Evolutionary conservation across 1,140 invertebrate species (phyloP).

Genomic region (Alviniconcha marisindica): DNA sequence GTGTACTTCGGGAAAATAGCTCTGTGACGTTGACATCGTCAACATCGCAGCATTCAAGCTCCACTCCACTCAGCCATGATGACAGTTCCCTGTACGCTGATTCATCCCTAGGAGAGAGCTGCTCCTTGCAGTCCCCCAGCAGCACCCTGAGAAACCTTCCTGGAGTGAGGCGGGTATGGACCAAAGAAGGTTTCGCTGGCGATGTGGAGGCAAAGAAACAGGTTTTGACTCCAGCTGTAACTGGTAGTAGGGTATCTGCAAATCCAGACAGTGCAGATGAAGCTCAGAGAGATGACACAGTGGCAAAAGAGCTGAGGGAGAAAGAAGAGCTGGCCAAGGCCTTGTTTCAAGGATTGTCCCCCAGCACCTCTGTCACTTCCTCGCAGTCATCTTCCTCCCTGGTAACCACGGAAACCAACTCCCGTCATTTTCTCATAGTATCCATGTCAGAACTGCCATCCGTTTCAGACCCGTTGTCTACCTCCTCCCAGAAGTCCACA

Average conservation of each 20-base stretch:
- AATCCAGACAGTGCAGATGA: background rate
- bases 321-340: slow-evolving; percentile 43
- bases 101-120: background rate
- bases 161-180: background rate
- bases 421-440: no score
- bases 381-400: background rate
- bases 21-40: background rate
- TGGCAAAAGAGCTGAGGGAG: slow-evolving; percentile 14
- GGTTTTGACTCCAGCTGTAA: background rate
- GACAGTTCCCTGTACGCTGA: background rate
- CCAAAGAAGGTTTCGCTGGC: slow-evolving; percentile 6
- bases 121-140: background rate
- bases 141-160: background rate
- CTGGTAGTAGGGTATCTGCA: background rate
- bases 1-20: background rate
- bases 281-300: background rate
- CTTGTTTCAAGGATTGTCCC: slow-evolving; percentile 25
- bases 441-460: no score
- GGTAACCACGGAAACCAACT: background rate
- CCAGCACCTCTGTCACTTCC: background rate
- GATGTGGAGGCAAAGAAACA: background rate
- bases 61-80: background rate
- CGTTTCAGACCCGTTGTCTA: no score
- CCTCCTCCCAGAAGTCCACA: no score
- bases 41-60: background rate